Evolutionary conservation across 2,113 vertebrate species (phyloP).

Genomic region (Brevimyrus niger): DNA sequence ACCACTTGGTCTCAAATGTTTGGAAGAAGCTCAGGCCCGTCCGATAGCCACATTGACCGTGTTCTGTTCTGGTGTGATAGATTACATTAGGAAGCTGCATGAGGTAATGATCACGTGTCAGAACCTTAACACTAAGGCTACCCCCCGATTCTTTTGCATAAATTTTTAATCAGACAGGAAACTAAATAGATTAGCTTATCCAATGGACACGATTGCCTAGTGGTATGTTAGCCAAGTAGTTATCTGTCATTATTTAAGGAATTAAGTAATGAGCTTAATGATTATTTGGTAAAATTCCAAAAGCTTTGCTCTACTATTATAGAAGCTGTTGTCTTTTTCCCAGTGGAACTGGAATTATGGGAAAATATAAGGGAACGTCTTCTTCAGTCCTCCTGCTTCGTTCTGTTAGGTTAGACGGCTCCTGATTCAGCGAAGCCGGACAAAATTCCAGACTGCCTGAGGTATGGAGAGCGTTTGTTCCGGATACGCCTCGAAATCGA

Average conservation of each 20-base stretch:
- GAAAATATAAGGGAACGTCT: background rate
- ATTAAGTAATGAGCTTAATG: background rate
- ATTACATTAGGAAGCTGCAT: background rate
- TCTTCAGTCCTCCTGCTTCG: background rate
- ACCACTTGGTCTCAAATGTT: background rate
- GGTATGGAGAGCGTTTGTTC: background rate
- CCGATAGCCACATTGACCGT: background rate
- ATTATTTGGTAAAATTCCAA: slow-evolving; percentile 1
- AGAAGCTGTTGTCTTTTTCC: background rate
- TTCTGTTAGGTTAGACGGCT: background rate
- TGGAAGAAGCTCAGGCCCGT: background rate
- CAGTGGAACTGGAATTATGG: background rate
- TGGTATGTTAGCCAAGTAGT: background rate
- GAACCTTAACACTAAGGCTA: background rate
- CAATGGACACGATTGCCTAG: background rate
- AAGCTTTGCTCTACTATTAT: background rate
- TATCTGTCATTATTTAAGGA: background rate
- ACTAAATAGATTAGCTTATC: slow-evolving; percentile 2
- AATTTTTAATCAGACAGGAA: background rate
- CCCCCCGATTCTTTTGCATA: background rate
- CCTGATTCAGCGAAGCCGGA: background rate
- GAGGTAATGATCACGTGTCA: background rate
- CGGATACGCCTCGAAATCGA: background rate
- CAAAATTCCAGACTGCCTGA: background rate
- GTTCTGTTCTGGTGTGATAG: background rate